A percentile compares a stretch with the other conserved stretches of the same genome.
Evolutionary conservation across 2,888 invertebrate species (phyloP).

Genomic region (Deroplatys truncata): DNA sequence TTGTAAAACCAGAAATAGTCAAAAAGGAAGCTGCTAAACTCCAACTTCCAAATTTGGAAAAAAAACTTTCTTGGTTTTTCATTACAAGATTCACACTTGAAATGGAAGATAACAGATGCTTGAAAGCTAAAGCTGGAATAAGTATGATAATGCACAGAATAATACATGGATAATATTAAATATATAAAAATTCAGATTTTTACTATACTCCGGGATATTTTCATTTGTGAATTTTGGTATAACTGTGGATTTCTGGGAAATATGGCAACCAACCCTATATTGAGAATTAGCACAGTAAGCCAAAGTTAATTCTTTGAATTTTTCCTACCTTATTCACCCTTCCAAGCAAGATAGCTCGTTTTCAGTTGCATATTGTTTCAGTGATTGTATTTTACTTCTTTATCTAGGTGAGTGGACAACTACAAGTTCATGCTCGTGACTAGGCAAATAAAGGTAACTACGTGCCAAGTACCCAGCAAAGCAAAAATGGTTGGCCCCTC

Average conservation of each 20-base stretch:
- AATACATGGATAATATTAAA: neutral
- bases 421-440: neutral
- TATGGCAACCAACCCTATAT: no score
- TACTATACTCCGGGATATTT: neutral
- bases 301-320: neutral
- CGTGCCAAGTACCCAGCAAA: neutral
- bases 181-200: neutral
- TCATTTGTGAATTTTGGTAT: neutral
- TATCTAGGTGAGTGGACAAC: conserved; percentile 13
- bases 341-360: neutral
- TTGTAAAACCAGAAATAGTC: no score
- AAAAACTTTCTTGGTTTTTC: no score
- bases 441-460: neutral
- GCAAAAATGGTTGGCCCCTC: conserved; percentile 30
- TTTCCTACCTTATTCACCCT: neutral
- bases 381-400: conserved; percentile 7
- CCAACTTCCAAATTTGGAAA: no score
- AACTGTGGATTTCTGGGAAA: no score
- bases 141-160: no score
- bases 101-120: no score
- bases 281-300: neutral
- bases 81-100: no score
- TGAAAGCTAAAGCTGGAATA: no score
- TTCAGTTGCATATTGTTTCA: neutral
- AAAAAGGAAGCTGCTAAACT: no score